Conservation (phyloP, 2,113 vertebrate species). For the Caranx melampygus region DNA sequence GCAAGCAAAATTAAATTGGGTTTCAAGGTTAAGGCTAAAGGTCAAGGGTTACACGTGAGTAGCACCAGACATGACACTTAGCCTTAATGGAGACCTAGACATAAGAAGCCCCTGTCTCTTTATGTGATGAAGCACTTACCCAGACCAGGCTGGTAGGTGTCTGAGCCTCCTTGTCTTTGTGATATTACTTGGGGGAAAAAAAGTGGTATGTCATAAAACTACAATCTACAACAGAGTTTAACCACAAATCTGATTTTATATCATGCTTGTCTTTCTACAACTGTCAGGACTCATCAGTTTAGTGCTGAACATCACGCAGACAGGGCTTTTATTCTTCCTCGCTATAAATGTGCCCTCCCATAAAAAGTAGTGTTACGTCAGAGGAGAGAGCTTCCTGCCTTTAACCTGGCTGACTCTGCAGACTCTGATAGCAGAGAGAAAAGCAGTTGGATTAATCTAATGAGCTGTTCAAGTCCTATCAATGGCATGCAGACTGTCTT, state of each 20-base stretch:
- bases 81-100: constrained; percentile 17
- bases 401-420: constrained; percentile 9
- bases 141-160: constrained; percentile 22
- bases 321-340: background rate
- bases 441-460: background rate
- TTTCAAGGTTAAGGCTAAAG: constrained; percentile 54
- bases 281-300: background rate
- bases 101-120: constrained; percentile 21
- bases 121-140: background rate
- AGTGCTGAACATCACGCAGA: constrained; percentile 19
- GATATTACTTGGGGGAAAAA: background rate
- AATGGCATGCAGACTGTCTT: background rate
- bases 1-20: constrained; percentile 38
- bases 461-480: constrained; percentile 2
- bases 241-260: constrained; percentile 18
- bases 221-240: constrained; percentile 6
- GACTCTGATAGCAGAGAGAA: background rate
- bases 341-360: constrained; percentile 24
- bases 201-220: constrained; percentile 31
- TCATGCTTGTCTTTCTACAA: constrained; percentile 1
- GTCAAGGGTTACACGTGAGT: constrained; percentile 50
- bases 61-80: constrained; percentile 42
- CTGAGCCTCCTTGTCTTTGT: background rate
- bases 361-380: constrained; percentile 33
- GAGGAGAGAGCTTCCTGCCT: constrained; percentile 35